Base-by-base conservation (phyloP, 2,888 invertebrate species). In the Andrena hattorfiana region DNA sequence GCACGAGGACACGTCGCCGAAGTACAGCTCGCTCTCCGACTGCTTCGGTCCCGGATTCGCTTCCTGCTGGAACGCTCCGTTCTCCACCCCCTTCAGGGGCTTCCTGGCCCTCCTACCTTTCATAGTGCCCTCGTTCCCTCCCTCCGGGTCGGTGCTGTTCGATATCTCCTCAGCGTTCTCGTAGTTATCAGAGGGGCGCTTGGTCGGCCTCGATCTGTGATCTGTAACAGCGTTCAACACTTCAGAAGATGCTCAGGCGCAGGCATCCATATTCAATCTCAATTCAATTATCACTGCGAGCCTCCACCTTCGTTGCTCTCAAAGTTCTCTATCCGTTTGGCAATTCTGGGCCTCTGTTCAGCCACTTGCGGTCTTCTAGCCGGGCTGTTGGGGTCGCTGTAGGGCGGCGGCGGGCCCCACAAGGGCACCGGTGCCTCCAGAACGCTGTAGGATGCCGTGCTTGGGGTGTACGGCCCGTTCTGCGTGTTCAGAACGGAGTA, bases 371-470 rank as follows among this genome's bases (percentile, higher is more conserved):
- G 91, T 54, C 96, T 94, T 81, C 96, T 93, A 0, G 96, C 96
- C 0, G 96, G 96, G 85, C 96, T 96, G 88, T 97, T 97, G 51
- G 97, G 97, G 69, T 97, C 97, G 78, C 97, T 97, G 91, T 98
- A 98, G 0, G 98, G 98, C 0, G 98, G 98, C 0, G 98, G 98
- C 0, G 98, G 98, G 0, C 98, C 98, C 98, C 98, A 98, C 23
- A 97, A 85, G 1, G 93, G 93, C 2, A 93, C 92, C 1, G 93
- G 91, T 0, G 92, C 84, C 66, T 94, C 94, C 48, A 94, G 77
- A 64, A 94, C 93, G 67, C 93, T 93, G 85, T 94, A 94, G 0
- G 93, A 92, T 0, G 92, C 92, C 0, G 92, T 89, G 70, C 91
- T 92, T 2, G 92, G 86, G 1, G 90, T 90, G 80, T 93, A 93